phyloP scores from a whole-genome alignment of 2,888 invertebrate species.

The Perizoma flavofasciatum region DNA sequence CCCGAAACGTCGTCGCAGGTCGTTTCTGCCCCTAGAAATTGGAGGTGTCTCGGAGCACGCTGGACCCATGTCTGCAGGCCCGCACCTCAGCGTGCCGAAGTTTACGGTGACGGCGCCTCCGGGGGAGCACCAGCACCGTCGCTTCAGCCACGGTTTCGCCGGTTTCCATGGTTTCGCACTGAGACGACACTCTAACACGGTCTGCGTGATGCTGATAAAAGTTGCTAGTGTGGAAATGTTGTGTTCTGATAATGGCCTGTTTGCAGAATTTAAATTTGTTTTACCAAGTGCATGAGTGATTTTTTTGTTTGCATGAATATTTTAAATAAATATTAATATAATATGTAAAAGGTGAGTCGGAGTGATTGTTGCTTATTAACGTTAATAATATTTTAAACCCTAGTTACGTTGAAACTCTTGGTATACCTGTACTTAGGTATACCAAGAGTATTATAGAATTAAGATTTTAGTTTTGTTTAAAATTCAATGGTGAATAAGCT shows the following conservation, averaged over 20 bases:
- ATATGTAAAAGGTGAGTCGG: conserved; percentile 14
- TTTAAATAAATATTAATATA: not conserved
- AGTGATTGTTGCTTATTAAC: conserved; percentile 6
- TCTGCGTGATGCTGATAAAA: conserved; percentile 78
- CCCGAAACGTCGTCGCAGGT: conserved; percentile 75
- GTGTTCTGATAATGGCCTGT: conserved; percentile 42
- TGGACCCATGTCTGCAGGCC: conserved; percentile 75
- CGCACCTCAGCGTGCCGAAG: conserved; percentile 81
- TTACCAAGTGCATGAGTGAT: conserved; percentile 36
- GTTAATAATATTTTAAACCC: not conserved
- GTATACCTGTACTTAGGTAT: not conserved
- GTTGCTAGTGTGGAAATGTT: conserved; percentile 59
- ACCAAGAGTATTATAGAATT: too few relatives aligned
- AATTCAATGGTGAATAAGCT: not conserved
- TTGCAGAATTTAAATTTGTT: conserved; percentile 31
- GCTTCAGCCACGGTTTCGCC: conserved; percentile 77
- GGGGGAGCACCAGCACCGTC: conserved; percentile 81
- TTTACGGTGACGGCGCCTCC: conserved; percentile 82
- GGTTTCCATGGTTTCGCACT: conserved; percentile 86
- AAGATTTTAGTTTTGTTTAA: not conserved
- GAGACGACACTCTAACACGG: conserved; percentile 87
- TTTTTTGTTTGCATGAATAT: conserved; percentile 37
- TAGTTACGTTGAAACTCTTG: not conserved
- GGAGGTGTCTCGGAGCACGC: conserved; percentile 49
- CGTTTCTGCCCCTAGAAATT: conserved; percentile 85